These are phyloP conservation scores for Lepidurus packardi DNA, from an alignment of 1,140 invertebrate genomes.

Conservation along the genomic window DNA sequence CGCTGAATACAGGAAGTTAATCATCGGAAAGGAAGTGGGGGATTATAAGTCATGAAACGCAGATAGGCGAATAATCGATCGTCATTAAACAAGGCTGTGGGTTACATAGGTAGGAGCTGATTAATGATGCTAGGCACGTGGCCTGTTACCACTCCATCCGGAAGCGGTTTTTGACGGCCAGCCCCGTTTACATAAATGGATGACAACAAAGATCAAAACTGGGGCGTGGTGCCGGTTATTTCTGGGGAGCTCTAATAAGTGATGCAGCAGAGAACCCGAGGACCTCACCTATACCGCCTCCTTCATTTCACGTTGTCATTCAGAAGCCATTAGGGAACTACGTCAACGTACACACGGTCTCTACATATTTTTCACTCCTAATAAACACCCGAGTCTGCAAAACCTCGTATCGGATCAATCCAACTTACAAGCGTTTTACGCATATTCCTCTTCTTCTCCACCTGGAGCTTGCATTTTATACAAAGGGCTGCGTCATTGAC, in stretches of 20 bases:
- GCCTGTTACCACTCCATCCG: neutral
- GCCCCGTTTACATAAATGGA: conserved; percentile 1
- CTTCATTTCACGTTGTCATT: neutral
- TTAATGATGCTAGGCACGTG: conserved; percentile 12
- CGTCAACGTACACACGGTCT: neutral
- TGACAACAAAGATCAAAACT: conserved; percentile 4
- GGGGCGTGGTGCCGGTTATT: neutral
- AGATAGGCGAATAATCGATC: conserved; percentile 14
- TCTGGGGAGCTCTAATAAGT: neutral
- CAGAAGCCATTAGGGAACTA: neutral
- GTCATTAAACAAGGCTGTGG: conserved; percentile 5
- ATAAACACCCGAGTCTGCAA: neutral
- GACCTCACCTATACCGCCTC: neutral
- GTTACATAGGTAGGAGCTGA: neutral
- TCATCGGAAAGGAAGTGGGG: neutral
- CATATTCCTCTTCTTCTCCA: too few species aligned
- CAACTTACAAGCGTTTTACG: too few species aligned
- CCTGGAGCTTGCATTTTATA: too few species aligned
- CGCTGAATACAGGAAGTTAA: neutral
- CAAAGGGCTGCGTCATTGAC: too few species aligned
- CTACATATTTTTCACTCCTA: neutral
- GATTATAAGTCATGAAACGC: conserved; percentile 2
- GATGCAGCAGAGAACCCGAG: neutral
- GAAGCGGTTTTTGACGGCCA: conserved; percentile 14
- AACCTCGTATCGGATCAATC: neutral